Conservation (phyloP, 2,797 vertebrate species). For the Morus bassanus region DNA sequence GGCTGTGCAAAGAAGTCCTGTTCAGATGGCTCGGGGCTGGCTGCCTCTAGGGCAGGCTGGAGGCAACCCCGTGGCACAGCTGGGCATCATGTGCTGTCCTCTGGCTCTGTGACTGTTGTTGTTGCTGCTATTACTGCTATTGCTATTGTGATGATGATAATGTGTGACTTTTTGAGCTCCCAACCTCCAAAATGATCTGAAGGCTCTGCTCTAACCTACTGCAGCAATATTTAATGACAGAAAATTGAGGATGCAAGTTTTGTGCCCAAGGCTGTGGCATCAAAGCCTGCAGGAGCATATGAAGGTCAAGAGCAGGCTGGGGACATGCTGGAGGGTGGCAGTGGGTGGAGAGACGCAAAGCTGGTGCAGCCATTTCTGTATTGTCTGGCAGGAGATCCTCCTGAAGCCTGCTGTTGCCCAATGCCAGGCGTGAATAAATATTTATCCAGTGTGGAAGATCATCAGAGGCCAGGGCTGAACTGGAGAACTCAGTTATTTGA, state of each 20-base stretch:
- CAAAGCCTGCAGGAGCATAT: neutral
- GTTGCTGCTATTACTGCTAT: neutral
- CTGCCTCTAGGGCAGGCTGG: neutral
- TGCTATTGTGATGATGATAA: neutral
- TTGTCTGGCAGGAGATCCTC: rapidly evolving
- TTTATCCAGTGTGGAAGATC: neutral
- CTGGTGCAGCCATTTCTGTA: neutral
- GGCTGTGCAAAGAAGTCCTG: neutral
- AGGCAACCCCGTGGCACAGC: neutral
- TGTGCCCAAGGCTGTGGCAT: neutral
- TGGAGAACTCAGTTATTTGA: neutral
- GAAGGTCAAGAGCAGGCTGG: neutral
- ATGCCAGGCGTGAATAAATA: rapidly evolving
- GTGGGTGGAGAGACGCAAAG: neutral
- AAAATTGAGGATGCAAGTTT: neutral
- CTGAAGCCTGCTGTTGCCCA: neutral
- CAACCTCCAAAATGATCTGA: neutral
- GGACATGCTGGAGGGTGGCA: neutral
- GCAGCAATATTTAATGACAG: neutral
- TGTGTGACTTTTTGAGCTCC: neutral
- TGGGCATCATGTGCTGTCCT: neutral
- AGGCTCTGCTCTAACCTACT: neutral
- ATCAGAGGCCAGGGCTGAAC: neutral
- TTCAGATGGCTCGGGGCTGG: neutral
- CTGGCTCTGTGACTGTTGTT: neutral